Evolutionary conservation across 2,797 vertebrate genomes (phyloP), one percentile per base, ranked within the genome.

Genomic region (Typhlichthys eigenmanni): DNA sequence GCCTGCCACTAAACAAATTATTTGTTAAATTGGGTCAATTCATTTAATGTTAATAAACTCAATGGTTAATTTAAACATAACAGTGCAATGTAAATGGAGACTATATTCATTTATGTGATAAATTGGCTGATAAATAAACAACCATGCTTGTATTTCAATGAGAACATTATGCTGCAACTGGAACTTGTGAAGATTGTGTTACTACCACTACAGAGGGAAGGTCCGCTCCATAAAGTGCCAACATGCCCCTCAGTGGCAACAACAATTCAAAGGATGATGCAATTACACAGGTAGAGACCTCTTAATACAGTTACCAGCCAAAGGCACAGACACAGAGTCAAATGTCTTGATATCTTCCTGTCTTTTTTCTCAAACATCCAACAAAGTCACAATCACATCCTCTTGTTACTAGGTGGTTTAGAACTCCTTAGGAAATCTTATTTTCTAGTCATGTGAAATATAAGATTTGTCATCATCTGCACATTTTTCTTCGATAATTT

Each of bases 361-460:
- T 70, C 45, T 70, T 79, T 64, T 62, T 62, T 69, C 69, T 68
- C 17, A 45, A 62, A 24, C 61, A 46, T 60, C 52, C 13, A 54
- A 66, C 12, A 75, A 84, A 78, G 74, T 64, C 17, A 54, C 70
- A 49, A 1, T 66, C 50, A 38, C 48, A 51, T 17, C 49, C 53
- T 68, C 48, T 19, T 59, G 52, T 48, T 17, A 55, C 76, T 54
- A 55, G 56, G 16, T 38, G 51, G 52, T 29, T 60, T 74, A n/a
- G 13, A 65, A 73, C 76, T 61, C 67, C 34, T 60, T 6, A 13
- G 2, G 5, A 58, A 55, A 62, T 72, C 60, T 49, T 56, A 60
- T 56, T 72, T 32, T 13, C 55, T 52, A 5, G 65, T 65, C 51
- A 47, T 52, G 32, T 49, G 55, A 55, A 57, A 1, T 43, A 56